Base-by-base conservation (phyloP, 2,113 vertebrate species). In the Lamprotornis superbus region DNA sequence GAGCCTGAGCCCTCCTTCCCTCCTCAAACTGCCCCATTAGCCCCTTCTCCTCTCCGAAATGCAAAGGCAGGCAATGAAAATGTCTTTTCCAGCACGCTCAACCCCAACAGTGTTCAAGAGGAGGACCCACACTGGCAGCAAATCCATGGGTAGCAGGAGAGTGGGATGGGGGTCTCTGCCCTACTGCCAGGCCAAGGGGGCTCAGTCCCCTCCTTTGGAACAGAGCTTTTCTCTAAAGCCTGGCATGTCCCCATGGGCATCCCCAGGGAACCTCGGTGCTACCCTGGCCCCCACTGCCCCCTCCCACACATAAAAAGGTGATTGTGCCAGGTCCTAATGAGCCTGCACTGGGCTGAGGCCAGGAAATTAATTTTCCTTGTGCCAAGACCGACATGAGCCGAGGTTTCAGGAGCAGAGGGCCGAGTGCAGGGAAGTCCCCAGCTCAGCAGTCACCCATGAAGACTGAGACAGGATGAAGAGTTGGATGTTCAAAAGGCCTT, bases 291-390 rank as follows among this genome's bases (percentile, higher is more conserved):
- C 40, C 12, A 3, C 39, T 5, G 1, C n/a, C 59, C 55, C 74
- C 64, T 90, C n/a, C 60, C 37, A 44, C 0, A 0, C 59, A 9
- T 15, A 1, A 9, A 57, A 46, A 15, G 39, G 23, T 67, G 57
- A 64, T 9, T 1, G 6, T 87, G 87, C 91, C 93, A 91, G 69
- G 31, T 37, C 55, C 57, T 75, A 23, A 69, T 2, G 40, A 87
- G 57, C 46, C 74, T 65, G 56, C 39, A 2, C 49, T 37, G 53
- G 69, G 59, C 68, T 65, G 40, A 53, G 70, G 89, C 83, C 91
- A 89, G 77, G 70, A 65, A 76, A 87, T 68, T 4, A 40, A 46
- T 91, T 82, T 61, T 85, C 16, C 87, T 53, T 24, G 73, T 71
- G 81, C 91, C 83, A 82, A 76, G 89, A 40, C 5, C 0, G 1